Base-by-base conservation (phyloP, 1,140 invertebrate species). In the Bombus fervidus region DNA sequence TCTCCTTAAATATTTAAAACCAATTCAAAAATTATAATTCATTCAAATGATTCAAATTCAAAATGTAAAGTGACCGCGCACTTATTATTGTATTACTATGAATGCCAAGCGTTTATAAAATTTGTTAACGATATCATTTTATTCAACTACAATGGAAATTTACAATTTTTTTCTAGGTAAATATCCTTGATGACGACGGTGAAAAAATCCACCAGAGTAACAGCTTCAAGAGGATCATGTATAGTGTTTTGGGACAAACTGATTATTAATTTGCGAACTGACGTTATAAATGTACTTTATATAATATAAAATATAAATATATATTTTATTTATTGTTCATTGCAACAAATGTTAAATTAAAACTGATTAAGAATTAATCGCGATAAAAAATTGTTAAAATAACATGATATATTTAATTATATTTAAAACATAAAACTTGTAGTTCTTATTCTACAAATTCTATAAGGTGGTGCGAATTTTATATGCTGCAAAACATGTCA, bases 201-300 rank as follows among this genome's bases (percentile, higher is more conserved):
- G 98, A 98, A 91, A 97, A 96, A 90, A 98, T 98, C 92, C 98
- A 98, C 91, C 98, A 99, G 94, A 98, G 98, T 93, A 97, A 97
- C 94, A 98, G 97, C 85, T 99, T 98, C 96, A 98, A 98, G 94
- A 97, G 98, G 93, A 96, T 99, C 91, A 99, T 99, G 98, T 97
- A 97, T 95, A 97, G 97, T 95, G 98, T 98, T 83, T 95, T 98
- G 92, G 97, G 97, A 86, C 97, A 98, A 95, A 96, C 96, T 83
- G 96, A 97, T 91, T 97, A 97, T 93, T 97, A 96, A 83, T 82
- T 80, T 87, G 66, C 88, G 53, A 93, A 91, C 86, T 92, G 87
- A 92, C 37, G 62, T 84, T 91, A 91, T 91, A 91, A 91, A 85
- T 89, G 88, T 86, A 91, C 73, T 53, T 91, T 89, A 91, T 85